Percentiles rank a stretch among this genome's conserved stretches.
Conservation (phyloP, 1,140 invertebrate species). For the Drosophila rufa region DNA sequence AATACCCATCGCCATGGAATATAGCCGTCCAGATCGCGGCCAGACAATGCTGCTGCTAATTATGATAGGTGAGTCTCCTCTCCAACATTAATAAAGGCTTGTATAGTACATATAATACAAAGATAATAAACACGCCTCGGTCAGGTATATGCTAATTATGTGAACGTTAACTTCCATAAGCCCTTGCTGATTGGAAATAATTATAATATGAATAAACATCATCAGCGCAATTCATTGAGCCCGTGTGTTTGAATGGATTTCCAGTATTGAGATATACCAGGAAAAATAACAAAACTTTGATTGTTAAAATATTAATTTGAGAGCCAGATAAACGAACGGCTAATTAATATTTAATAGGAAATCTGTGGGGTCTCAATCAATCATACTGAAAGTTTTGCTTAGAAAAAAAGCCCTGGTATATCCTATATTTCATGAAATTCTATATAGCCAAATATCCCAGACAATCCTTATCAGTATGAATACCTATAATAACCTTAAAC, state of each 20-base stretch:
- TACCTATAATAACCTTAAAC: slow-evolving; percentile 8
- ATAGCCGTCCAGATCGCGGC: slow-evolving; percentile 5
- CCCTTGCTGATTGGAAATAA: slow-evolving; percentile 30
- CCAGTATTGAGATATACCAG: slow-evolving; percentile 3
- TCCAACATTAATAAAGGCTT: background rate
- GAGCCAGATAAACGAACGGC: no score
- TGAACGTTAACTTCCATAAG: slow-evolving; percentile 23
- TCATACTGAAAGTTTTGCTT: background rate
- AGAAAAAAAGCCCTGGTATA: background rate
- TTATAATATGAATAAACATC: slow-evolving; percentile 18
- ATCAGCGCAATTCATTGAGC: slow-evolving; percentile 8
- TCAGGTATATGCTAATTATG: slow-evolving; percentile 49
- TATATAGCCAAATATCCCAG: slow-evolving; percentile 1
- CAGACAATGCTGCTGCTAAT: slow-evolving; percentile 58
- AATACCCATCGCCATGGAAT: slow-evolving; percentile 13
- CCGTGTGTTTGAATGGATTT: slow-evolving; percentile 5
- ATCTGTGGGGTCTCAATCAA: slow-evolving; percentile 8
- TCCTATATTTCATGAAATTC: background rate
- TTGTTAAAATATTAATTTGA: background rate
- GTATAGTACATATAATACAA: background rate
- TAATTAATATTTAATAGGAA: background rate
- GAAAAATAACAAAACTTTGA: slow-evolving; percentile 9
- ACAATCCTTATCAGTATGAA: slow-evolving; percentile 11
- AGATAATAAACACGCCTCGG: slow-evolving; percentile 7
- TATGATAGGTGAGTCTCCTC: slow-evolving; percentile 56